These are phyloP conservation scores for Drosophila kokeensis DNA, from an alignment of 2,888 invertebrate genomes.

Conservation along the genomic window DNA sequence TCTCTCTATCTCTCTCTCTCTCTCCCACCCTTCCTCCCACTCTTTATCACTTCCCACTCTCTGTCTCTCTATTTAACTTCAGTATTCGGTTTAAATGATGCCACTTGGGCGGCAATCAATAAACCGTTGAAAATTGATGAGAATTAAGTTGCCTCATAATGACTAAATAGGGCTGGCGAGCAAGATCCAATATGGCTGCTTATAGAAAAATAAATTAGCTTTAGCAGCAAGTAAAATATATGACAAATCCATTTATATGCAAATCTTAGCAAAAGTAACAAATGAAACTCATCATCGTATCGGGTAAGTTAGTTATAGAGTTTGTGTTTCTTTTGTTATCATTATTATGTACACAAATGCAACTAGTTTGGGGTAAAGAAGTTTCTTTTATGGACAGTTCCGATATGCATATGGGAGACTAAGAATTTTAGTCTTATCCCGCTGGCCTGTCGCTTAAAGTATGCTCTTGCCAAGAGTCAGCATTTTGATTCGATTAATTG, in stretches of 20 bases:
- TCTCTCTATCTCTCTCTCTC: neutral
- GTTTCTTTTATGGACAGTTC: too few species aligned
- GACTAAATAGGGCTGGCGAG: constrained; percentile 40
- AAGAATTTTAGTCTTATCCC: neutral
- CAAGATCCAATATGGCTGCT: constrained; percentile 1
- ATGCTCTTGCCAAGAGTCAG: neutral
- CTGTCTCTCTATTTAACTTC: constrained; percentile 2
- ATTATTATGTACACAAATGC: neutral
- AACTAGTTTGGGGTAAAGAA: neutral
- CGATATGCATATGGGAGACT: too few species aligned
- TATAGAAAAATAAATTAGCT: constrained; percentile 6
- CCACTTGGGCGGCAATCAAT: constrained; percentile 66
- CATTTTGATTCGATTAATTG: neutral
- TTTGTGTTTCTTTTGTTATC: neutral
- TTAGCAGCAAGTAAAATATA: constrained; percentile 1
- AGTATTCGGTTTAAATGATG: constrained; percentile 60
- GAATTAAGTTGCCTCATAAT: constrained; percentile 58
- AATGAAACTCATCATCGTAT: neutral
- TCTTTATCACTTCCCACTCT: neutral
- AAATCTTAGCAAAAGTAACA: neutral
- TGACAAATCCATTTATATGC: constrained; percentile 16
- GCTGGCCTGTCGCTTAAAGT: neutral
- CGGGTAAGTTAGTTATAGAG: neutral
- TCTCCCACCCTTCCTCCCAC: neutral
- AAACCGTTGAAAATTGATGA: constrained; percentile 72